Evolutionary conservation across 1,140 invertebrate species (phyloP), one percentile per base, ranked within the genome.

Genomic region (Drosophila paulistorum): DNA sequence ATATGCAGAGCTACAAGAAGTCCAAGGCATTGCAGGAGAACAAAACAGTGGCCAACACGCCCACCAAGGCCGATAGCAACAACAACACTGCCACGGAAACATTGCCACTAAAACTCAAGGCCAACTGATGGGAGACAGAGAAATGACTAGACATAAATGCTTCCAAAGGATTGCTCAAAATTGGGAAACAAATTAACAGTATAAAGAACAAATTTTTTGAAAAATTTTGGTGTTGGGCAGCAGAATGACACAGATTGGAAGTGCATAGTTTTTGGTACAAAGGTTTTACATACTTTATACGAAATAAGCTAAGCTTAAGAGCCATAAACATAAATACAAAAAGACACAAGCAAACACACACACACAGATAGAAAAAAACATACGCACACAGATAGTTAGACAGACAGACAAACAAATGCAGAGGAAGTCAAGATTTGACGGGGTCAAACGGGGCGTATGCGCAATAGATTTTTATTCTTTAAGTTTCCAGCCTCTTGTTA

Each of bases 1-100:
- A 98, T 92, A 94, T 95, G 73, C 95, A 96, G 91, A 96, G 96
- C 71, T 98, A 98, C 79, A 95, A 94, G 74, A 93, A 93, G 79
- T 70, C 77, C 51, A 90, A 91, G 72, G 81, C 79, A 3, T 11
- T 51, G 33, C 72, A 77, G 63, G 68, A 79, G 58, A 63, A 61
- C 60, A 69, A 67, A 33, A 41, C 55, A 37, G 35, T 54, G 39
- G 39, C 68, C 54, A 26, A 62, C 37, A 42, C 68, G 61, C 14
- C 59, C 30, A 57, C 9, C 20, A 77, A 65, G 65, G 61, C 77
- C 13, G 75, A 78, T 42, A 70, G 63, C 68, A 79, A 82, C 65
- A 83, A 79, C 54, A 81, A 81, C 51, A 81, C 51, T 17, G 17
- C 59, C 45, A 9, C 45, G 64, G 48, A 65, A 45, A 59, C 55